Conservation (phyloP, 2,797 vertebrate genomes). For the Tolypeutes matacus region DNA sequence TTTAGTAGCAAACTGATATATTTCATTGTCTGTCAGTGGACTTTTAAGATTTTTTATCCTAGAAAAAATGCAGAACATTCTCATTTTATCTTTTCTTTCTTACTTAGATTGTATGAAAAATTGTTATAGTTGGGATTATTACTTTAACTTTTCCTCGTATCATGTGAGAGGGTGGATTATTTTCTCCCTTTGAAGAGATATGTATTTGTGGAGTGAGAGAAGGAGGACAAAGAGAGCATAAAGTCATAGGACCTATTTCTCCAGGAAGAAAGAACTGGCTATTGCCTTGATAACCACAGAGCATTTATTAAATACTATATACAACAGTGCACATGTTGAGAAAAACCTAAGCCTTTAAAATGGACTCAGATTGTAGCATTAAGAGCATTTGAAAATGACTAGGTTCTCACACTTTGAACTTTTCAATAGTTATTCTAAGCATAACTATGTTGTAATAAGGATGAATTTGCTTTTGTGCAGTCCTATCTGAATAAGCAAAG, state of each 20-base stretch:
- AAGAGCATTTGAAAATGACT: neutral
- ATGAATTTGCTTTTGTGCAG: neutral
- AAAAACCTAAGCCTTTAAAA: neutral
- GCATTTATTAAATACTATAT: neutral
- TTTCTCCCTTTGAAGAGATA: neutral
- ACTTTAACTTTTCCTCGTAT: neutral
- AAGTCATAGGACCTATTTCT: neutral
- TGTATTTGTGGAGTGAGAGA: neutral
- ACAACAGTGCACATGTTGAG: neutral
- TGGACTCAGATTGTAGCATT: neutral
- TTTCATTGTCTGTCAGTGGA: neutral
- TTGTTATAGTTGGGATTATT: neutral
- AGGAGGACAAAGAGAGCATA: neutral
- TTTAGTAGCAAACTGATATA: neutral
- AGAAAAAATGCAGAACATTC: neutral
- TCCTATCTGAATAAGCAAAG: neutral
- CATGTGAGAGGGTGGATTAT: neutral
- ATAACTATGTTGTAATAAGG: neutral
- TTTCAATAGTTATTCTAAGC: neutral
- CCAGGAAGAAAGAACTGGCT: neutral
- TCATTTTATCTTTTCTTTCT: constrained; percentile 9
- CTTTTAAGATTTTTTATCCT: neutral
- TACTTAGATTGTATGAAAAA: neutral
- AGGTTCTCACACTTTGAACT: neutral
- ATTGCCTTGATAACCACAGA: neutral